These are phyloP conservation scores for Otus sunia DNA, from an alignment of 2,113 vertebrate genomes.

Conservation along the genomic window DNA sequence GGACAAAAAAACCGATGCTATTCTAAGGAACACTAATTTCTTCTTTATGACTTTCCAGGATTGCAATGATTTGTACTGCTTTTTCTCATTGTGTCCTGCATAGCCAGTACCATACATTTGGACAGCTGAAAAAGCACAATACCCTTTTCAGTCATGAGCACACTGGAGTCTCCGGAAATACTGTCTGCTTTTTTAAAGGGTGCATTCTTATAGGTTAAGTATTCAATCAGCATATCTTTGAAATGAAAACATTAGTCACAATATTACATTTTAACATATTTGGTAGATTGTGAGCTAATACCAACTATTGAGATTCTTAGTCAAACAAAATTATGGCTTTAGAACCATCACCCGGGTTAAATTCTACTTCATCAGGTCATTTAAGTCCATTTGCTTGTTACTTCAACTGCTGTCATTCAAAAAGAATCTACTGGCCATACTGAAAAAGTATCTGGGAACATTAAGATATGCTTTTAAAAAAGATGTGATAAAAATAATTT, in stretches of 20 bases:
- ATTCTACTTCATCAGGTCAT: neutral
- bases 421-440: neutral
- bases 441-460: neutral
- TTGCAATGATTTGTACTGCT: neutral
- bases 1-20: neutral
- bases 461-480: neutral
- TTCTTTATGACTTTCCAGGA: neutral
- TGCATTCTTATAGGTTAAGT: neutral
- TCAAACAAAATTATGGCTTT: neutral
- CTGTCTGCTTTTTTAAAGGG: neutral
- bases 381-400: neutral
- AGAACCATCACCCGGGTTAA: neutral
- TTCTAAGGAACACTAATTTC: neutral
- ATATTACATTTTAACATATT: neutral
- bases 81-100: neutral
- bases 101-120: neutral
- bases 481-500: conserved; percentile 45
- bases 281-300: neutral
- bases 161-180: neutral
- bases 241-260: neutral
- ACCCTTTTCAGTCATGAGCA: fast-evolving
- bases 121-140: neutral
- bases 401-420: neutral
- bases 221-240: neutral
- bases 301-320: neutral